Conservation (phyloP, 2,797 vertebrate genomes). For the Microctenopoma stevenorrisi region DNA sequence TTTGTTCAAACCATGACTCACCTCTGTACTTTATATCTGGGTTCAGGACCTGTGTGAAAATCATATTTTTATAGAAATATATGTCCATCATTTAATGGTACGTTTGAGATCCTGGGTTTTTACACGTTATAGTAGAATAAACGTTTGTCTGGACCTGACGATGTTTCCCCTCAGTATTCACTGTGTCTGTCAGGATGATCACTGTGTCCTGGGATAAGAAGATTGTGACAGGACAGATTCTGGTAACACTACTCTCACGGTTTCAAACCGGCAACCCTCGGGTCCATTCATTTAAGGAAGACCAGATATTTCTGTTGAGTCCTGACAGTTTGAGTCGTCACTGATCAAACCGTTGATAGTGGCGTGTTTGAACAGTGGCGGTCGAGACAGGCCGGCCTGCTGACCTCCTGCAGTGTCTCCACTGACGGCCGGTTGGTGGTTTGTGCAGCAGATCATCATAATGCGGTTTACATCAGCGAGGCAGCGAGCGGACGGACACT, state of each 20-base stretch:
- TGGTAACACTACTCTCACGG: constrained; percentile 64
- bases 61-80: too few relatives aligned
- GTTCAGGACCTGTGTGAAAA: too few relatives aligned
- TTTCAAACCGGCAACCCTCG: not conserved
- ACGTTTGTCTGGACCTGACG: too few relatives aligned
- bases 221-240: constrained; percentile 79
- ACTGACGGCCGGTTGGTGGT: constrained; percentile 78
- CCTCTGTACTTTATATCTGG: too few relatives aligned
- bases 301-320: too few relatives aligned
- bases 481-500: constrained; percentile 53
- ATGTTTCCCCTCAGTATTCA: not conserved
- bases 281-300: too few relatives aligned
- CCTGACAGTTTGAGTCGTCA: not conserved
- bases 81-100: too few relatives aligned
- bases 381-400: constrained; percentile 62
- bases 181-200: constrained; percentile 72
- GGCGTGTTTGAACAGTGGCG: constrained; percentile 73
- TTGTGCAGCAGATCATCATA: constrained; percentile 75
- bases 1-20: too few relatives aligned
- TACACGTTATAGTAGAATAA: too few relatives aligned
- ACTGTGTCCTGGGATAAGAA: constrained; percentile 85
- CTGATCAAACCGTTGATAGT: not conserved
- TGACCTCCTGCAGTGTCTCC: constrained; percentile 83
- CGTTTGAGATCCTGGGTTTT: too few relatives aligned
- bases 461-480: constrained; percentile 65